Percentiles rank a stretch among this genome's conserved stretches.
Evolutionary conservation across 2,113 vertebrate genomes (phyloP).

Genomic region (Syngnathus typhle): DNA sequence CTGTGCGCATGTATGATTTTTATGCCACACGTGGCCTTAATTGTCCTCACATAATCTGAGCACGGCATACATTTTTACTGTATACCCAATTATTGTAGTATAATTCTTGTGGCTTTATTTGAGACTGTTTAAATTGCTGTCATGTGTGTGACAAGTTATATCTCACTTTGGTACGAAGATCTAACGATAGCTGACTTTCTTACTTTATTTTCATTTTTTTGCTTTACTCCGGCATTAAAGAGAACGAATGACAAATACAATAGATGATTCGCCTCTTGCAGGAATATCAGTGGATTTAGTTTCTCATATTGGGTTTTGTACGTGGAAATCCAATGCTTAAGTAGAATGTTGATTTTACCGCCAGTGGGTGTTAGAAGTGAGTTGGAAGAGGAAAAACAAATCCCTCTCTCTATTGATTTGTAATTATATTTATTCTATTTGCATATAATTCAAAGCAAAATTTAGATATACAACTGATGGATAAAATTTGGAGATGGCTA

Average conservation of each 20-base stretch:
- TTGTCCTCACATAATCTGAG: background rate
- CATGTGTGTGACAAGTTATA: background rate
- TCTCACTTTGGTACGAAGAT: background rate
- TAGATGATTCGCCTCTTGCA: background rate
- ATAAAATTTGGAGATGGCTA: constrained; percentile 4
- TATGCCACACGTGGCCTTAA: background rate
- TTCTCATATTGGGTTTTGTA: background rate
- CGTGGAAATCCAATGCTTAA: background rate
- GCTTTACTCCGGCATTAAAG: background rate
- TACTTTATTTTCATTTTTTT: background rate
- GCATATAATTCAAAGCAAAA: constrained; percentile 2
- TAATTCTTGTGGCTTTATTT: background rate
- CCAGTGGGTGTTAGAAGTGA: background rate
- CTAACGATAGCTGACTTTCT: background rate
- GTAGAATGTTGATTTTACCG: background rate
- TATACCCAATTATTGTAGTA: background rate
- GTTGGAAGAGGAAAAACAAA: background rate
- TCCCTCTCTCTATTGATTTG: background rate
- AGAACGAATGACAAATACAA: background rate
- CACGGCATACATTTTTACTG: background rate
- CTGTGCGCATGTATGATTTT: background rate
- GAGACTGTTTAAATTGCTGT: background rate
- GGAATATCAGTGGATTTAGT: background rate
- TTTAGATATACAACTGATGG: background rate
- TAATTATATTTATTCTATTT: background rate